Evolutionary conservation across 2,113 vertebrate species (phyloP), one percentile per base, ranked within the genome.

Genomic region (Pollachius pollachius): DNA sequence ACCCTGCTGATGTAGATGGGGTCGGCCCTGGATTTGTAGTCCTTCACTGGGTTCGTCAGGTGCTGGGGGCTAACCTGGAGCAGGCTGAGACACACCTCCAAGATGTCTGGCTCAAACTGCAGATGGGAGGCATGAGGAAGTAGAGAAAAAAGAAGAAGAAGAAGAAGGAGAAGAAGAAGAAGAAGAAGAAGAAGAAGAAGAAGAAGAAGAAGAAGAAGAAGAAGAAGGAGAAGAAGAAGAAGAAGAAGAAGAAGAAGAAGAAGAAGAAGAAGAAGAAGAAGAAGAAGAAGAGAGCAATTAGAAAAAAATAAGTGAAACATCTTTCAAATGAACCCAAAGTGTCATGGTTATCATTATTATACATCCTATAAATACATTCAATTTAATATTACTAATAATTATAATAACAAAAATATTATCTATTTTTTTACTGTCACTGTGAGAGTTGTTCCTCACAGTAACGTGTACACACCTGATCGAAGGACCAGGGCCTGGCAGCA

Each of bases 1-100:
- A 93, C 77, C 25, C 91, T 81, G 79, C 92, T 67, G 59, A 93
- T 80, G 85, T 93, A 92, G 5, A 91, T 65, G 0, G 92, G 91
- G 75, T 84, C 77, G 6, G 41, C 69, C 0, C 88, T 80, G 16
- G 79, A 69, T n/a, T 79, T 19, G 59, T 86, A 87, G 74, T 93
- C 92, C 21, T 0, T 23, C 1, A 3, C 65, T 15, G 0, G 23
- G 69, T 86, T 81, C 6, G 6, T 60, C 15, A 69, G 61, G 79
- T 90, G 86, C 67, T 90, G 84, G 41, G 89, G 89, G 76, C 91
- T 93, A 81, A 90, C 56, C 16, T 91, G 76, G 2, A 93, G 88
- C 70, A 93, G 63, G 70, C 82, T 85, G 78, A 93, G 72, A 37
- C 91, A 93, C 1, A 82, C 60, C 62, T 93, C 89, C 82, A 93